phyloP scores from a whole-genome alignment of 1,140 invertebrate genomes.

The Delia radicum region DNA sequence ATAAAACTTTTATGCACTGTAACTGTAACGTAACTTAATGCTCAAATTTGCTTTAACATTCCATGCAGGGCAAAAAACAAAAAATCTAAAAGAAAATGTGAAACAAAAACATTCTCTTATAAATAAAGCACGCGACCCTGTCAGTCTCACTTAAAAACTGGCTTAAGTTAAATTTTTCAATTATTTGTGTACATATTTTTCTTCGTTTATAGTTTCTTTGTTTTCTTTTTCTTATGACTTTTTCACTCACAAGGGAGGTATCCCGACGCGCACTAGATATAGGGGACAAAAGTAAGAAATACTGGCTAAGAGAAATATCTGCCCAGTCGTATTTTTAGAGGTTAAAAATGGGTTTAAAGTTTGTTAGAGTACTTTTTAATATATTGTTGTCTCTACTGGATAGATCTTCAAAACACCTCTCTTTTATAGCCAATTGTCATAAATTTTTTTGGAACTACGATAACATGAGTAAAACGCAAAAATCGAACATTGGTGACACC shows the following conservation, averaged over 20 bases:
- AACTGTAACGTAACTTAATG: slow-evolving; percentile 1
- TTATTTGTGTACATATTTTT: not conserved
- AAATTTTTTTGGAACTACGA: too few relatives aligned
- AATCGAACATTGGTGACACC: too few relatives aligned
- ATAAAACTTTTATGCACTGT: not conserved
- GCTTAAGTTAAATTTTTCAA: slow-evolving; percentile 15
- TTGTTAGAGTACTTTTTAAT: not conserved
- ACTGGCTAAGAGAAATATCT: too few relatives aligned
- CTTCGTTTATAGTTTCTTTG: not conserved
- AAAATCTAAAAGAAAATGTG: not conserved
- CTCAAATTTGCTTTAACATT: not conserved
- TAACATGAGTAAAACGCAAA: too few relatives aligned
- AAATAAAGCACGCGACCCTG: slow-evolving; percentile 12
- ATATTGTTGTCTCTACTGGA: not conserved
- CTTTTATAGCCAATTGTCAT: too few relatives aligned
- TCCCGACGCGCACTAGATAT: too few relatives aligned
- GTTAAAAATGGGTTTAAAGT: too few relatives aligned
- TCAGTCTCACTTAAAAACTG: slow-evolving; percentile 18
- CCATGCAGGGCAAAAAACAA: not conserved
- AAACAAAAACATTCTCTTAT: not conserved
- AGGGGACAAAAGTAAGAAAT: too few relatives aligned
- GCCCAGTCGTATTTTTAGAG: too few relatives aligned
- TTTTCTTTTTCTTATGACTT: not conserved
- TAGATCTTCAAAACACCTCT: too few relatives aligned
- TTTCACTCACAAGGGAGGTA: too few relatives aligned